Evolutionary conservation across 2,797 vertebrate genomes (phyloP).

Genomic region (Xenentodon cancila): DNA sequence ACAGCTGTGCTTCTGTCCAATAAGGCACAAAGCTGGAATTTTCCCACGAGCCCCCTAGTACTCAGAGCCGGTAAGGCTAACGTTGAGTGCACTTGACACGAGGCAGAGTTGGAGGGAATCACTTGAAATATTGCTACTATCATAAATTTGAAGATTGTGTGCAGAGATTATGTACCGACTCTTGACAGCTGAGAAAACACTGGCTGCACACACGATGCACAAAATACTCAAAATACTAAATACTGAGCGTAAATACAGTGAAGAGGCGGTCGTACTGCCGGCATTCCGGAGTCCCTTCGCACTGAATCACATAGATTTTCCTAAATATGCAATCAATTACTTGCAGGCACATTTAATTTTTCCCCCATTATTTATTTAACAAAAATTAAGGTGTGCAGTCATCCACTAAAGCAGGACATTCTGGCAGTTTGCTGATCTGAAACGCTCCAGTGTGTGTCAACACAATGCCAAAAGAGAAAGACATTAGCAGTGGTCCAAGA

Average conservation of each 20-base stretch:
- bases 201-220: constrained; percentile 20
- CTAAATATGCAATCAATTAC: constrained; percentile 20
- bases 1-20: constrained; percentile 66
- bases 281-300: not conserved
- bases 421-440: no score
- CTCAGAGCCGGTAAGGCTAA: constrained; percentile 45
- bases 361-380: no score
- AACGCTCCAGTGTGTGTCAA: no score
- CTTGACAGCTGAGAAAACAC: constrained; percentile 51
- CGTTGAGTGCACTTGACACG: not conserved
- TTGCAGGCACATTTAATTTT: constrained; percentile 6
- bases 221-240: constrained; percentile 29
- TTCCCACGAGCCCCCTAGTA: constrained; percentile 57
- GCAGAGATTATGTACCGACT: constrained; percentile 25
- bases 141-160: constrained; percentile 29
- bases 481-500: no score
- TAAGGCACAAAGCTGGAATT: constrained; percentile 56
- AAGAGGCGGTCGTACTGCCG: not conserved
- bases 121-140: constrained; percentile 37
- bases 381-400: no score
- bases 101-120: constrained; percentile 25
- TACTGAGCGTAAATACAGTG: constrained; percentile 25
- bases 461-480: no score
- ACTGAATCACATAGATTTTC: constrained; percentile 8
- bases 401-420: no score